A percentile compares a stretch with the other conserved stretches of the same genome.
Evolutionary conservation across 2,797 vertebrate species (phyloP).

Genomic region (Etheostoma perlongum): DNA sequence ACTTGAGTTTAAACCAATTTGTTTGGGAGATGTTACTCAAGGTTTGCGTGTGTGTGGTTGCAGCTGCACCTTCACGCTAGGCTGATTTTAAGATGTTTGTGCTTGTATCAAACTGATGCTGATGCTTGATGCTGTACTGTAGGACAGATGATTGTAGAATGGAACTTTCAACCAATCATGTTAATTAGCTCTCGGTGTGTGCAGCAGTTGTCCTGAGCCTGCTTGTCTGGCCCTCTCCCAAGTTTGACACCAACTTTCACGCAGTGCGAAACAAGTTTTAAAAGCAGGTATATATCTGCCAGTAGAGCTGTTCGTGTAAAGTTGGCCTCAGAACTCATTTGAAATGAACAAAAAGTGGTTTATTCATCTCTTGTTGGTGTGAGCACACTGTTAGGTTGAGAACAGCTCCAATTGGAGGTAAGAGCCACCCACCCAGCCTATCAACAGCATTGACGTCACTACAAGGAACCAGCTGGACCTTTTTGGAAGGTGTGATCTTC

Average conservation of each 20-base stretch:
- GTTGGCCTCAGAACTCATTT: neutral
- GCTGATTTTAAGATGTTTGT: too few relatives aligned
- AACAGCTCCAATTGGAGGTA: constrained; percentile 24
- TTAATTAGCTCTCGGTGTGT: neutral
- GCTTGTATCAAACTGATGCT: too few relatives aligned
- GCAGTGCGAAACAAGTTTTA: neutral
- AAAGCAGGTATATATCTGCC: neutral
- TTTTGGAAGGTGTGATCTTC: constrained; percentile 55
- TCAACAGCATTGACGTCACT: constrained; percentile 47
- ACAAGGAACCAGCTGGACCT: constrained; percentile 57
- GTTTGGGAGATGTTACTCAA: neutral
- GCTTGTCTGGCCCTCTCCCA: constrained; percentile 1
- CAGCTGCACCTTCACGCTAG: too few relatives aligned
- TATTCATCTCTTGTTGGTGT: constrained; percentile 5
- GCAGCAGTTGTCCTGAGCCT: neutral
- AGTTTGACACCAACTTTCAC: constrained; percentile 14
- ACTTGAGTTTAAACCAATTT: neutral
- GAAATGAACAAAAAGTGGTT: constrained; percentile 4
- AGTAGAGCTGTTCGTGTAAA: neutral
- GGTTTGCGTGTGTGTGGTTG: too few relatives aligned
- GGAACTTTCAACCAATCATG: neutral
- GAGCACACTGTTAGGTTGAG: constrained; percentile 4
- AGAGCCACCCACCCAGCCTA: constrained; percentile 27
- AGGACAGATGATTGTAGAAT: too few relatives aligned
- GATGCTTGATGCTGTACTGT: neutral